Conservation (phyloP, 2,113 vertebrate genomes). For the Ovibos moschatus region DNA sequence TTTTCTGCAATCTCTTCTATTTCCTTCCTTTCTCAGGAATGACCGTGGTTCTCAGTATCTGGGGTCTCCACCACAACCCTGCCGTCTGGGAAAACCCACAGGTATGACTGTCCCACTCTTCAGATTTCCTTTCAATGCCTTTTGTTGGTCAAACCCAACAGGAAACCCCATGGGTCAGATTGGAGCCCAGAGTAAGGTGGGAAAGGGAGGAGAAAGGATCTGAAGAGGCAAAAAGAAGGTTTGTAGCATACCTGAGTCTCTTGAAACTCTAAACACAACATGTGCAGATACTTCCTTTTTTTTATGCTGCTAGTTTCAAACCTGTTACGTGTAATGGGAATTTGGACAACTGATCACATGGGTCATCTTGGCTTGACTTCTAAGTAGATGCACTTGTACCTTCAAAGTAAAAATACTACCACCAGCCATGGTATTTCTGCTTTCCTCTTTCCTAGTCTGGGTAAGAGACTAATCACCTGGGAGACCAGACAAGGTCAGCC, state of each 20-base stretch:
- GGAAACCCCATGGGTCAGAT: not conserved
- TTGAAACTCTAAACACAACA: not conserved
- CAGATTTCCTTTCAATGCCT: not conserved
- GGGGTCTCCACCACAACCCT: slow-evolving; percentile 79
- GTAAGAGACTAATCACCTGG: not conserved
- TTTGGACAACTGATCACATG: not conserved
- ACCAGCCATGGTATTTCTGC: not conserved
- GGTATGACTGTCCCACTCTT: slow-evolving; percentile 65
- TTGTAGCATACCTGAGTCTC: not conserved
- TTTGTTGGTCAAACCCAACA: not conserved
- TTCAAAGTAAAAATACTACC: not conserved
- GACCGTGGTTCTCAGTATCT: slow-evolving; percentile 64
- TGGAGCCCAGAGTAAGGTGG: not conserved
- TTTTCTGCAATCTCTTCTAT: not conserved
- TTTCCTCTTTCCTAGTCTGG: not conserved
- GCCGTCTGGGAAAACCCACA: slow-evolving; percentile 80
- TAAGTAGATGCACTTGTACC: not conserved
- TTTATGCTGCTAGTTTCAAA: not conserved
- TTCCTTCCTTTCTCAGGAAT: slow-evolving; percentile 67
- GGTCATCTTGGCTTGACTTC: not conserved
- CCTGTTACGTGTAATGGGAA: not conserved
- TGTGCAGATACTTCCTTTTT: not conserved
- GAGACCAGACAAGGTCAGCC: not conserved
- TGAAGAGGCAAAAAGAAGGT: not conserved
- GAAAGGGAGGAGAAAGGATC: not conserved